Base-by-base conservation (phyloP, 2,797 vertebrate species). In the Perdix hodgsoniae region DNA sequence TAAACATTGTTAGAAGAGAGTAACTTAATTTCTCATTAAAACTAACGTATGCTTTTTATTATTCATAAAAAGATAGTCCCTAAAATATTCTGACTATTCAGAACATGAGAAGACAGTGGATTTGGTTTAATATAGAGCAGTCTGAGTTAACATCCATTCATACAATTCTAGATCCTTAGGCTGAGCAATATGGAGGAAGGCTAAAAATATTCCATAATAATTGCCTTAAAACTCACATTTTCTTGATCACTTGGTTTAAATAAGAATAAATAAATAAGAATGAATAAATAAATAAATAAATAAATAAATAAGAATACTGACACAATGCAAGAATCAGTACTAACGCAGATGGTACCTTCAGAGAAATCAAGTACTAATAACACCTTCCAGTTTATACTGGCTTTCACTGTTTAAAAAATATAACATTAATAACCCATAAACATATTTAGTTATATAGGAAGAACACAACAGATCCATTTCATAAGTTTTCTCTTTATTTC, bases 21-120 rank as follows among this genome's bases (percentile, higher is more conserved):
- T n/a, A 73, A 82, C 14, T 60, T 39, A 21, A 42, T 82, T 95
- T 75, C 6, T 84, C 85, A 52, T 64, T n/a, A 17, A 74, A 60
- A 64, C 15, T 74, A 44, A 77, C 13, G 2, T 26, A 26, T 88
- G 18, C 35, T 56, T 82, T 50, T 91, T 63, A 50, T 12, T 77
- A 42, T 23, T 22, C 27, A 56, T 49, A 42, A 59, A 66, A 59
- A 71, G 29, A 35, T 4, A 50, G 9, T 4, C 39, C 75, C 52
- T 84, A 18, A 83, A 89, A 87, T 61, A 73, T 29, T 79, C 15
- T 27, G 4, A 27, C 42, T 72, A 70, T 4, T 77, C 21, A 21
- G 65, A 74, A 31, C 9, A 26, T 35, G 31, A 83, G 16, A 90
- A 72, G 22, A 60, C 12, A 81, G 29, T 14, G 70, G 27, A 9